Conservation (phyloP, 2,113 vertebrate species). For the Rhipidura dahli region DNA sequence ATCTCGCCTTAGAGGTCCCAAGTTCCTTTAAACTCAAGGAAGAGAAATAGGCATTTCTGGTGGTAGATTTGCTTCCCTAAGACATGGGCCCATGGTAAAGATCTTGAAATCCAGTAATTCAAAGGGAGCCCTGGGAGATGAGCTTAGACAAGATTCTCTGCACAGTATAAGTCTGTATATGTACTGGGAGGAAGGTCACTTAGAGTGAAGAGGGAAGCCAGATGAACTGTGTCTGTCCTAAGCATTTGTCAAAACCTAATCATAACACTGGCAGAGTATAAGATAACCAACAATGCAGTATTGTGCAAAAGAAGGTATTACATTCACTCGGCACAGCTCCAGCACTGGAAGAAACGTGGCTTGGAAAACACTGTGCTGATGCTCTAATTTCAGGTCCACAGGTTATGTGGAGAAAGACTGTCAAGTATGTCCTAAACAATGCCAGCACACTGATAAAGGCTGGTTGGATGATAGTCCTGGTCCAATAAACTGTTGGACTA, state of each 20-base stretch:
- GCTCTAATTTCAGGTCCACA: not conserved
- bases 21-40: not conserved
- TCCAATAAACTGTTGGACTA: not conserved
- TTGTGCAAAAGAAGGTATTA: not conserved
- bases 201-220: not conserved
- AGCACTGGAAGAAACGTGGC: not conserved
- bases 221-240: not conserved
- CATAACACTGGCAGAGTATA: not conserved
- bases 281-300: not conserved
- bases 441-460: not conserved
- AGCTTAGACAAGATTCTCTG: not conserved
- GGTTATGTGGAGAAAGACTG: not conserved
- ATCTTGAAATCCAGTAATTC: not conserved
- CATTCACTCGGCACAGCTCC: not conserved
- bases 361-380: not conserved
- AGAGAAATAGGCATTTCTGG: not conserved
- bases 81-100: not conserved
- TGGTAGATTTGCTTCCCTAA: not conserved
- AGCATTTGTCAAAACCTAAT: not conserved
- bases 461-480: not conserved
- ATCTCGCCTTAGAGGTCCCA: not conserved
- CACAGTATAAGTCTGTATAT: not conserved
- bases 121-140: not conserved
- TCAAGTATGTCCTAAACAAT: not conserved
- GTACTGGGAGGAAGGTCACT: not conserved